A percentile compares a stretch with the other conserved stretches of the same genome.
Evolutionary conservation across 2,888 invertebrate genomes (phyloP).

Genomic region (Tetrapedia diversipes): DNA sequence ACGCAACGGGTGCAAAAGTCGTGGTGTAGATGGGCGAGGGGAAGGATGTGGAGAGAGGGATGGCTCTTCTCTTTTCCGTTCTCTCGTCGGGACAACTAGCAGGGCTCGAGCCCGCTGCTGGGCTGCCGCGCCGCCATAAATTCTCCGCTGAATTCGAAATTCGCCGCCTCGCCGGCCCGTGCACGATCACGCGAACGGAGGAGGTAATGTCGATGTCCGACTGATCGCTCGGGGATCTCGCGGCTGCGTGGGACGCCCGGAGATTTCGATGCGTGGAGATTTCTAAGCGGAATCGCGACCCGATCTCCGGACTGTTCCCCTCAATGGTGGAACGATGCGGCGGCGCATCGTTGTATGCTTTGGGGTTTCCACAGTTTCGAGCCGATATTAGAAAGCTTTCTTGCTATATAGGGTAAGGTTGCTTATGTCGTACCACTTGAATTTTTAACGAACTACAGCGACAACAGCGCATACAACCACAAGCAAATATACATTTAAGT

Average conservation of each 20-base stretch:
- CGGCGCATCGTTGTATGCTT: too few relatives aligned
- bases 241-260: constrained; percentile 39
- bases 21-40: background rate
- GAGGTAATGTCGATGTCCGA: constrained; percentile 56
- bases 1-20: constrained; percentile 65
- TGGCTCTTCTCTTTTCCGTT: background rate
- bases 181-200: constrained; percentile 59
- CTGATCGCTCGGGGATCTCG: constrained; percentile 44
- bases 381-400: too few relatives aligned
- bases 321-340: too few relatives aligned
- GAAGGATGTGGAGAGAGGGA: too few relatives aligned
- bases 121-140: constrained; percentile 58
- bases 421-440: too few relatives aligned
- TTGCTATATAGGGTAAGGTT: too few relatives aligned
- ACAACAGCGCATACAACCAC: too few relatives aligned
- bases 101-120: constrained; percentile 35
- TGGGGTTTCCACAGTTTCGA: too few relatives aligned
- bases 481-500: too few relatives aligned
- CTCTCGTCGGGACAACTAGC: constrained; percentile 50
- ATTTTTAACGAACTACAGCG: too few relatives aligned
- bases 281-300: constrained; percentile 27
- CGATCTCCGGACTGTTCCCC: constrained; percentile 14
- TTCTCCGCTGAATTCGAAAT: constrained; percentile 68
- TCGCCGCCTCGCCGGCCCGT: constrained; percentile 47
- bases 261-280: constrained; percentile 46